Conservation (phyloP, 2,888 invertebrate genomes). For the Iselma pallidipennis region DNA sequence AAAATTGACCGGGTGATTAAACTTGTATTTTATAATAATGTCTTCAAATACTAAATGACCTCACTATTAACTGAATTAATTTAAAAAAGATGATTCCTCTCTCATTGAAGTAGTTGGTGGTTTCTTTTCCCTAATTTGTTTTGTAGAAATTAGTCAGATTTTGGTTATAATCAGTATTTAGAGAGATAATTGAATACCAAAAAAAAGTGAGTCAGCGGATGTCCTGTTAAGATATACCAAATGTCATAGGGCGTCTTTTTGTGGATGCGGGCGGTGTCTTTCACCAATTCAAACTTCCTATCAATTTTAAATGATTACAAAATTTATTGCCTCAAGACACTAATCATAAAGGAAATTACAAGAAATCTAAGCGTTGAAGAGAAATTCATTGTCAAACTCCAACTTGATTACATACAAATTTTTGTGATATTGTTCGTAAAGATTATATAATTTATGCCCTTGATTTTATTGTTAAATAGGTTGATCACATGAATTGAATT, state of each 20-base stretch:
- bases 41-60: not conserved
- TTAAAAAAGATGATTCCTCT: too few species aligned
- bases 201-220: slow-evolving; percentile 22
- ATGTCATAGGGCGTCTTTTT: not conserved
- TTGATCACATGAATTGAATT: too few species aligned
- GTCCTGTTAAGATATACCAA: slow-evolving; percentile 16
- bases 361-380: not conserved
- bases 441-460: not conserved
- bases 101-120: too few species aligned
- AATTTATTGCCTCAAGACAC: not conserved
- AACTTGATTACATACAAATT: not conserved
- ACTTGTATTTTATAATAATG: slow-evolving; percentile 1
- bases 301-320: not conserved
- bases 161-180: too few species aligned
- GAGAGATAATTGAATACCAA: slow-evolving; percentile 8
- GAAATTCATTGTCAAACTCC: not conserved
- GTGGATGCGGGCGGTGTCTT: not conserved
- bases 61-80: not conserved
- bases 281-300: not conserved
- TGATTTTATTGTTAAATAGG: not conserved
- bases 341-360: not conserved
- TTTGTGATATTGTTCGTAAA: not conserved
- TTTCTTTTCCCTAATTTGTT: too few species aligned
- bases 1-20: not conserved
- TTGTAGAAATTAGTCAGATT: too few species aligned